Evolutionary conservation across 2,797 vertebrate genomes (phyloP).

Genomic region (Capromys pilorides): DNA sequence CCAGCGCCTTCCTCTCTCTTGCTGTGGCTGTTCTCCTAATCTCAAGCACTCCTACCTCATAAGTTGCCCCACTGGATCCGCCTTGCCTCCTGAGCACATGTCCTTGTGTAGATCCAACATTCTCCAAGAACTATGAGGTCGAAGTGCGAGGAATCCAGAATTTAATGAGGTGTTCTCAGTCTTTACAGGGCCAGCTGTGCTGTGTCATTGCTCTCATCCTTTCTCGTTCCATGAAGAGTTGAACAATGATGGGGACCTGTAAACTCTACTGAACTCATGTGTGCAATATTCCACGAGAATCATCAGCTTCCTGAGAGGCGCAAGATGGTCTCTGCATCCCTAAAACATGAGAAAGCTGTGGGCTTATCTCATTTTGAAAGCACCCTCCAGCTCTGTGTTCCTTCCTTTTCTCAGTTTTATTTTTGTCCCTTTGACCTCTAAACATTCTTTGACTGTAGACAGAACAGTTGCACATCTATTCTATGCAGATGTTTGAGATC

Average conservation of each 20-base stretch:
- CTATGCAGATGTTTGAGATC: conserved; percentile 44
- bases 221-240: conserved; percentile 72
- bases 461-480: not conserved
- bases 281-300: conserved; percentile 59
- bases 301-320: conserved; percentile 61
- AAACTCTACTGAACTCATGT: conserved; percentile 37
- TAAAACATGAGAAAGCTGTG: conserved; percentile 55
- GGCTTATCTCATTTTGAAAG: not conserved
- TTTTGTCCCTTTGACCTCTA: not conserved
- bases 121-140: conserved; percentile 56
- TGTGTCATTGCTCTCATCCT: conserved; percentile 69
- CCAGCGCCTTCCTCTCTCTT: not conserved
- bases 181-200: conserved; percentile 81
- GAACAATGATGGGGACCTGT: conserved; percentile 74
- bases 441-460: conserved; percentile 7
- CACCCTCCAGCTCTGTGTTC: not conserved
- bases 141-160: conserved; percentile 67
- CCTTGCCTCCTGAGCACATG: conserved; percentile 55
- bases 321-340: not conserved
- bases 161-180: conserved; percentile 81
- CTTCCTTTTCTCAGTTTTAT: not conserved
- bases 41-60: conserved; percentile 52
- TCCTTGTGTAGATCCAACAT: conserved; percentile 38
- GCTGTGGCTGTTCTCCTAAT: conserved; percentile 1
- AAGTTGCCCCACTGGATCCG: not conserved